Evolutionary conservation across 2,888 invertebrate genomes (phyloP).

Genomic region (Phrixothrix hirtus): DNA sequence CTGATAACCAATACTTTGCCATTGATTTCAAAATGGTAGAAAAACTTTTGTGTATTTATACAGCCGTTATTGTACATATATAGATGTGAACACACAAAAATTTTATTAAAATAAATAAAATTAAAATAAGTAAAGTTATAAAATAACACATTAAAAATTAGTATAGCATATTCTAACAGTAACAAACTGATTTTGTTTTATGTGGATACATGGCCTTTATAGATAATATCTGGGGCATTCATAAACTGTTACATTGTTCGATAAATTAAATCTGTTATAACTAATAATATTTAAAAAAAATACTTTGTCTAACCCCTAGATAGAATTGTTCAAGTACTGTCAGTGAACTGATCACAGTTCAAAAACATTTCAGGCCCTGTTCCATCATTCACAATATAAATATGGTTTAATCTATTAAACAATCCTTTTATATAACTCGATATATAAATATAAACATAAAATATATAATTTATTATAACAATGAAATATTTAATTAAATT

Average conservation of each 20-base stretch:
- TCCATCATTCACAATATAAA: conserved; percentile 9
- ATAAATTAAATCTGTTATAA: too few species aligned
- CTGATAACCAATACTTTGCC: too few species aligned
- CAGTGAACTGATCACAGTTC: background rate
- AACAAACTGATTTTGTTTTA: conserved; percentile 4
- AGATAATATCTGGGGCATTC: too few species aligned
- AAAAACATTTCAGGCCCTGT: conserved; percentile 5
- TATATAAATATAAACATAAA: conserved; percentile 48
- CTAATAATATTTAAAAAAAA: too few species aligned
- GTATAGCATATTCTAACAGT: conserved; percentile 4
- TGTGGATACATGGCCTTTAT: conserved; percentile 6
- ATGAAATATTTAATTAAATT: conserved; percentile 33
- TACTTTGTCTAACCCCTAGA: too few species aligned
- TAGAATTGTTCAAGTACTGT: too few species aligned
- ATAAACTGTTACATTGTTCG: too few species aligned
- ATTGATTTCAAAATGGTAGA: too few species aligned
- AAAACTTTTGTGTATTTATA: too few species aligned
- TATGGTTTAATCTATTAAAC: conserved; percentile 34
- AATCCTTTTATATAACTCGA: conserved; percentile 40
- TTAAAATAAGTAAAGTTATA: conserved; percentile 1
- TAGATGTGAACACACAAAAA: too few species aligned
- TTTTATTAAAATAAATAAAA: too few species aligned
- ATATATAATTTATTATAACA: conserved; percentile 48
- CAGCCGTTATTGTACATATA: too few species aligned
- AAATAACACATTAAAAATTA: background rate